Evolutionary conservation across 2,113 vertebrate genomes (phyloP).

Genomic region (Platanista minor): DNA sequence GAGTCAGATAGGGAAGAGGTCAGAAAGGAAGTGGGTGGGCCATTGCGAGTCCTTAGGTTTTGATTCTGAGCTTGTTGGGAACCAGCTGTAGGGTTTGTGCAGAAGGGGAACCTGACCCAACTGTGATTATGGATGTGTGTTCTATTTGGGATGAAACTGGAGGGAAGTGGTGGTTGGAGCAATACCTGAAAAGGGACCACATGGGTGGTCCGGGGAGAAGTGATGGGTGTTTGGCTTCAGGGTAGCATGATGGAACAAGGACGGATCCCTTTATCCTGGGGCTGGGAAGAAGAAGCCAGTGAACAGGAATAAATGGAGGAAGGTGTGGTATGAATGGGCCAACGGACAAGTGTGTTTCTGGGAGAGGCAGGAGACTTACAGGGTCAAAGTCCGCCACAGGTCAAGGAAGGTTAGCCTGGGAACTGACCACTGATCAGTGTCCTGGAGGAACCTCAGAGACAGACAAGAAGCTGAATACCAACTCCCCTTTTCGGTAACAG

Average conservation of each 20-base stretch:
- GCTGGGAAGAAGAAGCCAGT: background rate
- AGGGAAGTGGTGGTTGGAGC: background rate
- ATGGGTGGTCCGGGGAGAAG: rapidly evolving
- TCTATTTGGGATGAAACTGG: background rate
- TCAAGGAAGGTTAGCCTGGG: background rate
- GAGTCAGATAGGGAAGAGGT: background rate
- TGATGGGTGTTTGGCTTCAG: background rate
- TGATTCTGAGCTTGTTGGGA: background rate
- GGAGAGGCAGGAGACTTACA: background rate
- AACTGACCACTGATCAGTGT: rapidly evolving
- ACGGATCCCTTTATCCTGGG: background rate
- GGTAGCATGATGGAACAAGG: background rate
- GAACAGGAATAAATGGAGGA: background rate
- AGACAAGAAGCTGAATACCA: too few species aligned
- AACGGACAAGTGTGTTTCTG: background rate
- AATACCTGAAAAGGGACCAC: rapidly evolving
- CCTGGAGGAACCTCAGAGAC: background rate
- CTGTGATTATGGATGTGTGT: rapidly evolving
- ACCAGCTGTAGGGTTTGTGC: background rate
- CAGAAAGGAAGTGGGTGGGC: too few species aligned
- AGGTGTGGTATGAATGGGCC: too few species aligned
- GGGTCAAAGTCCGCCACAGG: background rate
- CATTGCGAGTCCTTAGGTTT: background rate
- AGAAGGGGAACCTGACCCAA: rapidly evolving
- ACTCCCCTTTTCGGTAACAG: too few species aligned